Evolutionary conservation across 2,797 vertebrate species (phyloP).

Genomic region (Sorex maritimensis): DNA sequence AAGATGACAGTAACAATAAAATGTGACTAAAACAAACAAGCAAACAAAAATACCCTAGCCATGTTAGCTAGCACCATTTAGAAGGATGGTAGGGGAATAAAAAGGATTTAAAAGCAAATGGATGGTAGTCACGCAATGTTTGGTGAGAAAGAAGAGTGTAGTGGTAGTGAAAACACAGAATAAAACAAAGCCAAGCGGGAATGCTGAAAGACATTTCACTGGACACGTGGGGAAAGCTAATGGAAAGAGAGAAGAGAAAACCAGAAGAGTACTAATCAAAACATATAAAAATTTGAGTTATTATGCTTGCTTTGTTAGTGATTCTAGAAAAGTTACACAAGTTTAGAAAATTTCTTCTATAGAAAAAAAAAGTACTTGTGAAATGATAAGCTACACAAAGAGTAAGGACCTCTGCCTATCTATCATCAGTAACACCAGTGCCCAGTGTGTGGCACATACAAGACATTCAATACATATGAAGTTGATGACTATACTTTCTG

Average conservation of each 20-base stretch:
- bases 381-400: not conserved
- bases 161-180: not conserved
- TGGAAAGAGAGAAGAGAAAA: not conserved
- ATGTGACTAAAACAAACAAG: too few species aligned
- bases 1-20: too few species aligned
- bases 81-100: too few species aligned
- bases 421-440: not conserved
- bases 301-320: too few species aligned
- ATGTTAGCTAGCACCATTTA: too few species aligned
- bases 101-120: too few species aligned
- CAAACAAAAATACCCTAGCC: not conserved
- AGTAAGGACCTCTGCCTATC: not conserved
- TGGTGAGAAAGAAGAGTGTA: not conserved
- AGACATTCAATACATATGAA: not conserved
- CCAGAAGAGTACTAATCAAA: not conserved
- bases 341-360: not conserved
- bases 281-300: too few species aligned
- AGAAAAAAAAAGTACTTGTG: not conserved
- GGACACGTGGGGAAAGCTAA: not conserved
- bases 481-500: not conserved
- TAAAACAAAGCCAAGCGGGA: not conserved
- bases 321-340: too few species aligned
- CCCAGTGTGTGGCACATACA: not conserved
- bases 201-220: not conserved
- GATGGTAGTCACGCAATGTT: not conserved